Evolutionary conservation across 2,113 vertebrate genomes (phyloP).

Genomic region (Herpailurus yagouaroundi): DNA sequence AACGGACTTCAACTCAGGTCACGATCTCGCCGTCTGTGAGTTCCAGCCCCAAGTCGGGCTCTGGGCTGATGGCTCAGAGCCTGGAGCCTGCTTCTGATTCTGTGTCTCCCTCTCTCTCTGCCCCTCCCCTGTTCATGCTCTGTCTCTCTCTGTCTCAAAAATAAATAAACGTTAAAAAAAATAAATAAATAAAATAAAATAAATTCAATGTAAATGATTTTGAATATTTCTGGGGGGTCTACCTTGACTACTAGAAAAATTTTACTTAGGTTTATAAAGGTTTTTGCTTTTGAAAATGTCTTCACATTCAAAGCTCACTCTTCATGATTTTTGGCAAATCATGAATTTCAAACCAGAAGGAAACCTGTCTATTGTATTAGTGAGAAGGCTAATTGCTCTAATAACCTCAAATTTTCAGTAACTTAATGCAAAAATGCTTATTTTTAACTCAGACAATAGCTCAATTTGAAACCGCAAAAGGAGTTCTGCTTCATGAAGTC

Average conservation of each 20-base stretch:
- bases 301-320: not conserved
- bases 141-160: no score
- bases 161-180: no score
- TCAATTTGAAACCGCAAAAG: not conserved
- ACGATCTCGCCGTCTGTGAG: fast-evolving
- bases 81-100: no score
- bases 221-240: not conserved
- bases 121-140: no score
- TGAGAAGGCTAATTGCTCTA: not conserved
- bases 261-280: not conserved
- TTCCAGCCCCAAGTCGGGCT: no score
- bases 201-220: not conserved
- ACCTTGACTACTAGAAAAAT: not conserved
- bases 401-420: not conserved
- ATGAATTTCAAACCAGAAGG: not conserved
- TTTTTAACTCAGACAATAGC: not conserved
- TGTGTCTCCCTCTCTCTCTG: no score
- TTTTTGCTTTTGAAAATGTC: not conserved
- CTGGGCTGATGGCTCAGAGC: no score
- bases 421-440: not conserved
- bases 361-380: not conserved
- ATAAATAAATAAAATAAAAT: no score
- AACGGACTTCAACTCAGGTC: no score
- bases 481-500: not conserved
- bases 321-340: not conserved